These are phyloP conservation scores for Metalampra italica DNA, from an alignment of 2,888 invertebrate species.

Conservation along the genomic window DNA sequence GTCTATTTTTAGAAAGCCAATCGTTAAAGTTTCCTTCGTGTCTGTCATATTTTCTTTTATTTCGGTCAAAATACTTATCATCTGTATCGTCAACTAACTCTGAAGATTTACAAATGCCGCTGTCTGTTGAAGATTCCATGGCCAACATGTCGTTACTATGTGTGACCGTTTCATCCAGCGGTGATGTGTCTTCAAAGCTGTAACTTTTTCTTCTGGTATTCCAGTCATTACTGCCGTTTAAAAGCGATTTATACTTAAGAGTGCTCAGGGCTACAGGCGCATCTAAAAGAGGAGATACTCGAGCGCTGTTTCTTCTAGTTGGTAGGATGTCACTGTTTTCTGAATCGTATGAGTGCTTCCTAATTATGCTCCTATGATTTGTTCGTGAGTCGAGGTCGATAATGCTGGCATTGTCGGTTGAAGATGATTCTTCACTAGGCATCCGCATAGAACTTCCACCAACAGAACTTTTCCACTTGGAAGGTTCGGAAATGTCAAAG, in stretches of 20 bases:
- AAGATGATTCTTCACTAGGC: constrained; percentile 77
- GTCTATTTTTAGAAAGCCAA: constrained; percentile 64
- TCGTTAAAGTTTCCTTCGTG: constrained; percentile 60
- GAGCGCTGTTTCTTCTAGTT: constrained; percentile 38
- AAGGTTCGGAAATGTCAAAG: constrained; percentile 72
- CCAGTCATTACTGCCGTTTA: constrained; percentile 79
- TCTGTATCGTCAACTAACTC: constrained; percentile 77
- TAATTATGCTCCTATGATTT: constrained; percentile 38
- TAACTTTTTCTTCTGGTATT: constrained; percentile 87
- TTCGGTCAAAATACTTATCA: constrained; percentile 32
- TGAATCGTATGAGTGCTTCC: constrained; percentile 59
- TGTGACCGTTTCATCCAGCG: constrained; percentile 47
- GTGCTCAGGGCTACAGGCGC: constrained; percentile 58
- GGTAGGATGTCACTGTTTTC: constrained; percentile 51
- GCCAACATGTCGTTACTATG: constrained; percentile 69
- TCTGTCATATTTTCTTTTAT: constrained; percentile 32
- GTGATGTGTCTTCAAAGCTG: constrained; percentile 80
- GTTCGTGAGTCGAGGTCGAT: constrained; percentile 59
- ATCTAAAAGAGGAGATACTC: constrained; percentile 58
- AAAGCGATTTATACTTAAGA: constrained; percentile 62
- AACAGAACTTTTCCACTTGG: constrained; percentile 83
- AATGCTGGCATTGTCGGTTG: constrained; percentile 66
- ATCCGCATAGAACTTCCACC: constrained; percentile 83
- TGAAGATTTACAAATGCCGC: constrained; percentile 85
- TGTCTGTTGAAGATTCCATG: constrained; percentile 87